Percentiles rank a stretch among this genome's conserved stretches.
phyloP scores from a whole-genome alignment of 2,888 invertebrate genomes.

The Imbricaverruca yamaguchii region DNA sequence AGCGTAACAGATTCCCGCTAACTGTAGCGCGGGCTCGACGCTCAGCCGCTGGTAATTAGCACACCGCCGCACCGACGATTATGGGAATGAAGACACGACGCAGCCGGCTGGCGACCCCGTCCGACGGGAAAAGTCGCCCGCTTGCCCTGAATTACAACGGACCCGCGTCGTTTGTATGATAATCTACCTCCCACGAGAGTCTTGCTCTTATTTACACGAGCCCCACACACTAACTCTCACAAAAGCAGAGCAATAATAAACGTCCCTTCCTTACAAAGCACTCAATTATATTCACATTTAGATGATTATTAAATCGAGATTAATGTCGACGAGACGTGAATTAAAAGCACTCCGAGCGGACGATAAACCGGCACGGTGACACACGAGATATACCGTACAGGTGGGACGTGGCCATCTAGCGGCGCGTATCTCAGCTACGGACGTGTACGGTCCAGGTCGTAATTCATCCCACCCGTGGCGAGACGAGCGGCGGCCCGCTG shows the following conservation, averaged over 20 bases:
- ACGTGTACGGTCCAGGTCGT: constrained; percentile 6
- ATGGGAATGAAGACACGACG: background rate
- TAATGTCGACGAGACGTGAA: constrained; percentile 3
- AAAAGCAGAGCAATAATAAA: background rate
- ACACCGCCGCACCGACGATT: background rate
- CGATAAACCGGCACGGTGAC: background rate
- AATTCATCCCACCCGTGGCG: background rate
- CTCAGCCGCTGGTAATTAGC: no score
- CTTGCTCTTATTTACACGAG: background rate
- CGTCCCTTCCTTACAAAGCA: background rate
- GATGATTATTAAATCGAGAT: constrained; percentile 2
- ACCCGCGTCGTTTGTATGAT: background rate
- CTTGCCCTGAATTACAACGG: background rate
- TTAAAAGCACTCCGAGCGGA: background rate
- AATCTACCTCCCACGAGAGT: background rate
- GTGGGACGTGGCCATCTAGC: background rate
- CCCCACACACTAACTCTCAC: background rate
- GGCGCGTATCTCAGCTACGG: constrained; percentile 1
- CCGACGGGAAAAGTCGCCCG: background rate
- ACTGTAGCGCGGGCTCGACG: no score
- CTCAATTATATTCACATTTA: constrained; percentile 18
- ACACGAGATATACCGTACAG: background rate
- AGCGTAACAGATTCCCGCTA: no score
- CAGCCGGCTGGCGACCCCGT: background rate
- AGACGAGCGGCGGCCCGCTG: background rate